Percentiles rank a stretch among this genome's conserved stretches.
These are phyloP conservation scores for Trissolcus basalis DNA, from an alignment of 1,140 invertebrate genomes.

Conservation along the genomic window DNA sequence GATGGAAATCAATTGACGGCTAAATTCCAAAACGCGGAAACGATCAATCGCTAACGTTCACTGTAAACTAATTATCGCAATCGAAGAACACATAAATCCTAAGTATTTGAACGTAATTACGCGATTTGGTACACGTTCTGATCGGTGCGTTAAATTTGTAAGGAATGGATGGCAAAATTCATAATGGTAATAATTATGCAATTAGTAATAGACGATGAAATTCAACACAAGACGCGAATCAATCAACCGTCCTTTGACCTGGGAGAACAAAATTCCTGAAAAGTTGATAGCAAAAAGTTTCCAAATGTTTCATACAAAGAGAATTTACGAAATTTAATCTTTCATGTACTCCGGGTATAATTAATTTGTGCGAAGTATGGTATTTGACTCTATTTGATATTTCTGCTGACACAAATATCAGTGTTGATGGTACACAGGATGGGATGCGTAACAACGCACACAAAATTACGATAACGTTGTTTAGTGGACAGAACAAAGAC, in stretches of 20 bases:
- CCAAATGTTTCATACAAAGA: too few relatives aligned
- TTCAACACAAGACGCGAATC: too few relatives aligned
- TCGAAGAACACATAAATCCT: constrained; percentile 21
- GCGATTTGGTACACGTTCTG: constrained; percentile 7
- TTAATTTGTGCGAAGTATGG: neutral
- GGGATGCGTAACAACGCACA: constrained; percentile 7
- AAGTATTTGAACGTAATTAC: constrained; percentile 17
- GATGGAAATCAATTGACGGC: neutral
- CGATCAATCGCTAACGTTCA: neutral
- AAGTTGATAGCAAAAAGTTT: too few relatives aligned
- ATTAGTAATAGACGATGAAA: too few relatives aligned
- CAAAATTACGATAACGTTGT: constrained; percentile 17
- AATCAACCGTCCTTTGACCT: too few relatives aligned
- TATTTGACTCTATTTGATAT: neutral
- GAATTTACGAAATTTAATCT: too few relatives aligned
- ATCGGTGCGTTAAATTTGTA: constrained; percentile 11
- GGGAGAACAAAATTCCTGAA: too few relatives aligned
- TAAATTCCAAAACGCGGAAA: neutral
- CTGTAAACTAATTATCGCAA: constrained; percentile 10
- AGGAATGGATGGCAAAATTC: constrained; percentile 17
- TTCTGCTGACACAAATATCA: constrained; percentile 6
- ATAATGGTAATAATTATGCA: constrained; percentile 5
- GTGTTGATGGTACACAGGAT: constrained; percentile 3
- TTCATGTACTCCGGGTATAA: neutral
- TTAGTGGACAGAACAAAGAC: neutral